Evolutionary conservation across 1,140 invertebrate species (phyloP).

Genomic region (Drosophila quadrilineata): DNA sequence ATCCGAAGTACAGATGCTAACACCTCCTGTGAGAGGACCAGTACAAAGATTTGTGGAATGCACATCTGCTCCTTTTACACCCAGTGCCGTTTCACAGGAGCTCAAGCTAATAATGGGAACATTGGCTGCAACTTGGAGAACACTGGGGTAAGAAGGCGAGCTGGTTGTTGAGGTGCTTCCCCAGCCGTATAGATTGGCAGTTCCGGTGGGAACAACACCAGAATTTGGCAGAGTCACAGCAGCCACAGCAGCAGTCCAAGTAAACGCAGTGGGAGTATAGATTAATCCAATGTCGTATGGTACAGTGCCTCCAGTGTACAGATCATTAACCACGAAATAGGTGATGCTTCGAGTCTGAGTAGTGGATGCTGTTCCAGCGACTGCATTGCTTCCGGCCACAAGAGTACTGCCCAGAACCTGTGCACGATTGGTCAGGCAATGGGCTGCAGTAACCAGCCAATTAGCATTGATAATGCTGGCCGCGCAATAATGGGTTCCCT

Average conservation of each 20-base stretch:
- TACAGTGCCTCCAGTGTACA: slow-evolving; percentile 77
- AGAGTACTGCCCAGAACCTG: slow-evolving; percentile 60
- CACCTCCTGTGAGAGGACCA: slow-evolving; percentile 81
- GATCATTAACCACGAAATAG: slow-evolving; percentile 57
- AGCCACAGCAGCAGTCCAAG: slow-evolving; percentile 80
- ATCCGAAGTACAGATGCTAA: slow-evolving; percentile 82
- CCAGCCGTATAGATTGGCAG: slow-evolving; percentile 81
- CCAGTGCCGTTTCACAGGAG: slow-evolving; percentile 65
- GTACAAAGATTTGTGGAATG: slow-evolving; percentile 82
- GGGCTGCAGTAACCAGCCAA: slow-evolving; percentile 82
- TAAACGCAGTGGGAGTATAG: slow-evolving; percentile 81
- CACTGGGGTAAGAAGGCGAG: slow-evolving; percentile 66
- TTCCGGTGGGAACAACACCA: slow-evolving; percentile 80
- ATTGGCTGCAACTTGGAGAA: slow-evolving; percentile 76
- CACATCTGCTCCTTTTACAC: slow-evolving; percentile 68
- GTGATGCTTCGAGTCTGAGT: slow-evolving; percentile 65
- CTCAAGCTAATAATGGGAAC: slow-evolving; percentile 64
- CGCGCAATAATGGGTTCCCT: slow-evolving; percentile 82
- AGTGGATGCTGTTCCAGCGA: slow-evolving; percentile 56
- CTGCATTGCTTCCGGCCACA: slow-evolving; percentile 63
- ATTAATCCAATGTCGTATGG: slow-evolving; percentile 83
- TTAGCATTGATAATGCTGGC: slow-evolving; percentile 82
- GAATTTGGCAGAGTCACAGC: slow-evolving; percentile 79
- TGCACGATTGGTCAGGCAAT: slow-evolving; percentile 63
- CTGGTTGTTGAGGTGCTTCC: slow-evolving; percentile 81